Evolutionary conservation across 2,888 invertebrate genomes (phyloP).

Genomic region (Ceriagrion tenellum): DNA sequence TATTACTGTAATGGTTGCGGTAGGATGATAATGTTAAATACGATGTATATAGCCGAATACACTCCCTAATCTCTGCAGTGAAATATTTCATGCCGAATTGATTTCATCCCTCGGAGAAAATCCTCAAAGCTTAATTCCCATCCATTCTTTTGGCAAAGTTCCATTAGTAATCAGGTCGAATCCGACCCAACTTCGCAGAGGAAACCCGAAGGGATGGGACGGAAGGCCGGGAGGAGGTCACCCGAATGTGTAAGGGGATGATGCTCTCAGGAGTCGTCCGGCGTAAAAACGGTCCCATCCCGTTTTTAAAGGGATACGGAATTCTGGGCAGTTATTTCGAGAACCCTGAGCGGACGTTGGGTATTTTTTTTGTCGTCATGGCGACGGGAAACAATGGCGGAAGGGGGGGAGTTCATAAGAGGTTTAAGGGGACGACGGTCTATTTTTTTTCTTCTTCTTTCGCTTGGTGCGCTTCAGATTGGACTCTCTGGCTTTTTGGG

Average conservation of each 20-base stretch:
- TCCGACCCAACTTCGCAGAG: neutral
- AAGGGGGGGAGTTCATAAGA: neutral
- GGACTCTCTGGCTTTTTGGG: neutral
- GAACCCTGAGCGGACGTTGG: neutral
- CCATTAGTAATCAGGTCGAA: neutral
- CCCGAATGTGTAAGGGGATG: neutral
- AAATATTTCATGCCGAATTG: too few relatives aligned
- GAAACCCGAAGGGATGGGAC: neutral
- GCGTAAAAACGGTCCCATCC: neutral
- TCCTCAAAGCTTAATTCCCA: neutral
- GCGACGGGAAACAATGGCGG: neutral
- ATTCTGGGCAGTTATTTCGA: constrained; percentile 29
- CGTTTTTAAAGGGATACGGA: neutral
- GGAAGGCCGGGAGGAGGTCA: neutral
- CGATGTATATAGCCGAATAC: too few relatives aligned
- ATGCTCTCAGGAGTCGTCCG: neutral
- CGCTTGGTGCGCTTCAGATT: neutral
- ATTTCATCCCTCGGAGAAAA: neutral
- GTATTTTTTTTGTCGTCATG: neutral
- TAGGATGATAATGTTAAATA: too few relatives aligned
- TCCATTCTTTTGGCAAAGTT: neutral
- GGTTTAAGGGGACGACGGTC: neutral
- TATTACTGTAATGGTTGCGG: too few relatives aligned
- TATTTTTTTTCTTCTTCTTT: neutral
- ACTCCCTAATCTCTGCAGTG: too few relatives aligned